Percentiles rank a stretch among this genome's conserved stretches.
Conservation (phyloP, 2,113 vertebrate genomes). For the Gnathonemus longibarbis region DNA sequence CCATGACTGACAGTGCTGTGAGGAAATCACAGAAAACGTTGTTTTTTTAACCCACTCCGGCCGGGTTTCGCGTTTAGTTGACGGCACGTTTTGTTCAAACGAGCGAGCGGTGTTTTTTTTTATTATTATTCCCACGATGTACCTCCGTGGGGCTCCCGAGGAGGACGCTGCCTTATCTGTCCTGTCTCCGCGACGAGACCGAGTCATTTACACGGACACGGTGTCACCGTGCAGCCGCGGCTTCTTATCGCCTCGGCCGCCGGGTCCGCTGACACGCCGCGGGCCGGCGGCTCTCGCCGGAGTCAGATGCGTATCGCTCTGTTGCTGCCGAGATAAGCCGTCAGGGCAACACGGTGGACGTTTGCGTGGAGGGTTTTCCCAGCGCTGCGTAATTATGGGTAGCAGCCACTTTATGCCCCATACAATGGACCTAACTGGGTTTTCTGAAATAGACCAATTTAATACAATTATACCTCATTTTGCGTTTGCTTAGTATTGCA, state of each 20-base stretch:
- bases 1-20: neutral
- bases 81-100: neutral
- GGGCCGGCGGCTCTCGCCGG: slow-evolving; percentile 22
- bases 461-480: neutral
- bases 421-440: neutral
- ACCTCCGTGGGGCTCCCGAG: slow-evolving; percentile 31
- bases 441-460: neutral
- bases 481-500: neutral
- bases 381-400: neutral
- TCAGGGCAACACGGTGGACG: neutral
- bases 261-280: slow-evolving; percentile 27
- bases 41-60: neutral
- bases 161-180: slow-evolving; percentile 40
- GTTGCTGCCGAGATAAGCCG: slow-evolving; percentile 36
- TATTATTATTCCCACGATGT: neutral
- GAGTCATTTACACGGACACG: slow-evolving; percentile 19
- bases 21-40: neutral
- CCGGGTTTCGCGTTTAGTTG: neutral
- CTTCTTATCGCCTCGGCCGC: slow-evolving; percentile 31
- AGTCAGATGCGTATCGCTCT: slow-evolving; percentile 41
- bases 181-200: slow-evolving; percentile 26
- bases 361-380: neutral
- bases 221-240: slow-evolving; percentile 28
- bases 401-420: neutral
- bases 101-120: neutral